Evolutionary conservation across 2,888 invertebrate species (phyloP).

Genomic region (Oscheius sp.): DNA sequence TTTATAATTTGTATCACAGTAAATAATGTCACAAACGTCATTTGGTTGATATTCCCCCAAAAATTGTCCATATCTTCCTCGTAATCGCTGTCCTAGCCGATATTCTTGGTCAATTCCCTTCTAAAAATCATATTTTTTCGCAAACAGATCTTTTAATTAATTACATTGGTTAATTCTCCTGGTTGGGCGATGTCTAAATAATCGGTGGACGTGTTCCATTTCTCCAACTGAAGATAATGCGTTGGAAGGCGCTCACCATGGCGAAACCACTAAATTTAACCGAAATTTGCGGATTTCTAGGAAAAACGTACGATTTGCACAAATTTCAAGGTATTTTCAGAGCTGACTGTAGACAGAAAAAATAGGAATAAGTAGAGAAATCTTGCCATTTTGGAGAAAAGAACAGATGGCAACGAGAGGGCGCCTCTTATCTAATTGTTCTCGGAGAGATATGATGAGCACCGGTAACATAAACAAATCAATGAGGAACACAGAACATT

Average conservation of each 20-base stretch:
- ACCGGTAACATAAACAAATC: no score
- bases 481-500: no score
- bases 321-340: slow-evolving; percentile 38
- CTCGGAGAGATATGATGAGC: no score
- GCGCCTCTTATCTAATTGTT: no score
- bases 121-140: no score
- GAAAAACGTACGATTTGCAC: slow-evolving; percentile 49
- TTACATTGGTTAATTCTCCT: slow-evolving; percentile 61
- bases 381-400: no score
- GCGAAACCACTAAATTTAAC: slow-evolving; percentile 4
- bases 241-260: slow-evolving; percentile 44
- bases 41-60: slow-evolving; percentile 78
- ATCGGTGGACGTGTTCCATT: slow-evolving; percentile 39
- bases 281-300: background rate
- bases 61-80: slow-evolving; percentile 80
- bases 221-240: slow-evolving; percentile 50
- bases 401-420: no score
- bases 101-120: slow-evolving; percentile 83
- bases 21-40: slow-evolving; percentile 40
- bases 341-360: background rate
- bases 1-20: no score
- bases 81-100: slow-evolving; percentile 82
- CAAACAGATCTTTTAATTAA: background rate
- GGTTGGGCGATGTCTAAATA: slow-evolving; percentile 50
- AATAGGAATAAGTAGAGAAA: background rate